phyloP scores from a whole-genome alignment of 2,888 invertebrate genomes.

The Tetheella fluctuosa region DNA sequence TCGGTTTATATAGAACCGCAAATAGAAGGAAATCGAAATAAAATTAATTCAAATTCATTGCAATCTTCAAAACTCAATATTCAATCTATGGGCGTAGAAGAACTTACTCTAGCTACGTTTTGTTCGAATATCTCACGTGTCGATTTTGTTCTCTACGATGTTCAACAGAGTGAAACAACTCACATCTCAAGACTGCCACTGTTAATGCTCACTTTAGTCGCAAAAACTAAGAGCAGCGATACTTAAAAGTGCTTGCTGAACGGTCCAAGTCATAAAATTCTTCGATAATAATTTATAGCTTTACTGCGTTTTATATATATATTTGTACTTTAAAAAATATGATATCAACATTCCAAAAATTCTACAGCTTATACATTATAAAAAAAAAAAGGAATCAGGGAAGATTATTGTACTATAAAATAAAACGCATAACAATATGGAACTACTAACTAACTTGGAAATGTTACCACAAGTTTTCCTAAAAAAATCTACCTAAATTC shows the following conservation, averaged over 20 bases:
- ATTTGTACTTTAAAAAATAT: neutral
- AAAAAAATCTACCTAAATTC: too few species aligned
- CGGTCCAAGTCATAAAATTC: conserved; percentile 24
- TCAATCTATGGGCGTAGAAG: neutral
- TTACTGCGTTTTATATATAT: neutral
- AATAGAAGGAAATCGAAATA: too few species aligned
- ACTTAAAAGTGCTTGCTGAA: conserved; percentile 27
- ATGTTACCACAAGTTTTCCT: too few species aligned
- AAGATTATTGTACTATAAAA: too few species aligned
- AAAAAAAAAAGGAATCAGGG: too few species aligned
- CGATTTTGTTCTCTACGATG: neutral
- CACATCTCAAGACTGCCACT: conserved; percentile 1
- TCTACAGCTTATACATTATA: too few species aligned
- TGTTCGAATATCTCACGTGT: neutral
- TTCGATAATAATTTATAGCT: conserved; percentile 11
- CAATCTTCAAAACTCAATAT: too few species aligned
- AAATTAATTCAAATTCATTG: too few species aligned
- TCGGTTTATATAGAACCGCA: too few species aligned
- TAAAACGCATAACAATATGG: too few species aligned
- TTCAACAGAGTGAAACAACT: neutral
- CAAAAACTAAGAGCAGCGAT: conserved; percentile 16
- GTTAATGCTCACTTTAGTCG: conserved; percentile 12
- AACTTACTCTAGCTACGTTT: neutral
- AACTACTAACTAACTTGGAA: too few species aligned
- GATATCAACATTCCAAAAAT: too few species aligned